Base-by-base conservation (phyloP, 2,797 vertebrate genomes). In the Melanotaenia nigrans region DNA sequence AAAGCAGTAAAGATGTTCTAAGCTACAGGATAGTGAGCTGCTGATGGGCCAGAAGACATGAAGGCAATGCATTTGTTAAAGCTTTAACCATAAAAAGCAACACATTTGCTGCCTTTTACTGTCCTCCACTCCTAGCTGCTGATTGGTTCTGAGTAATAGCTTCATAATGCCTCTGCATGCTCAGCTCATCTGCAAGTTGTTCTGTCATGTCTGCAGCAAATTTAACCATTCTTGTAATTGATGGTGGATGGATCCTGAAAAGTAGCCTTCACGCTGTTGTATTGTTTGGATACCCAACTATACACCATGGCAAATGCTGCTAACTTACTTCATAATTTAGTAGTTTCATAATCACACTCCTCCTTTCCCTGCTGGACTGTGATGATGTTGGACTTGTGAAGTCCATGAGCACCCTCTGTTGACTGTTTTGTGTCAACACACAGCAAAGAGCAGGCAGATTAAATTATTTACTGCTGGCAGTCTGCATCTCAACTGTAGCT, bases 391-490 rank as follows among this genome's bases (percentile, higher is more conserved):
- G 25, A 5, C 6, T 20, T 61, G 30, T 55, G n/a, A 68, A 71
- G 61, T 10, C 1, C 49, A 54, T 40, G 18, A 80, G 62, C 67
- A 1, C 71, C 83, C 73, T 74, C 86, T 87, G 38, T 33, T 76
- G 85, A 79, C 18, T 13, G 1, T 1, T 4, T 16, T 56, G 14
- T 42, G 74, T 68, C 82, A 80, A 63, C 67, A 62, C 87, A 78
- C 20, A 74, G 80, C 75, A 85, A 81, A 81, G 73, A 77, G 42
- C 49, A 54, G 28, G 36, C 32, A 40, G 66, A 68, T 53, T 61
- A 66, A 82, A 77, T 61, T 28, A 81, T 85, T 72, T 63, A 82
- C 47, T 49, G 51, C 73, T 58, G 36, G 33, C 28, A 35, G 61
- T 65, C 73, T 75, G 61, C 56, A 63, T 84, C 54, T 56, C 33